Base-by-base conservation (phyloP, 1,140 invertebrate genomes). In the Ectropis grisescens region DNA sequence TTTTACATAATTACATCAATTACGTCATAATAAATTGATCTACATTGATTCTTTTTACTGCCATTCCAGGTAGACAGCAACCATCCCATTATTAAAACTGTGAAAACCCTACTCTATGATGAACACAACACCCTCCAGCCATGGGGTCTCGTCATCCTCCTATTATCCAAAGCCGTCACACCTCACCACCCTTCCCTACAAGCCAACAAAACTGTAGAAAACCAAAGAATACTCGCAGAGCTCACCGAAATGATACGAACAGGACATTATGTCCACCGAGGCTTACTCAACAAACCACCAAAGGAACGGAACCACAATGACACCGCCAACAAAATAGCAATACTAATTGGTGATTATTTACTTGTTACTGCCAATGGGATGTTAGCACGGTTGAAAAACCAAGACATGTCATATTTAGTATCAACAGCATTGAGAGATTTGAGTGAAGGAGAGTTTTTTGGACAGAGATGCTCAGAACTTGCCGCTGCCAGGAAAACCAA, bases 241-340 rank as follows among this genome's bases (percentile, higher is more conserved):
- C 87, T 97, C 3, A 93, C 92, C 2, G 96, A 98, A 85, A 97
- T 98, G 94, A 97, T 98, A 46, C 88, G 96, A 47, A 96, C 93
- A 19, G 94, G 94, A 36, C 92, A 96, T 72, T 85, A 97, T 22
- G 89, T 97, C 11, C 96, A 98, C 67, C 92, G 94, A 83, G 91
- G 92, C 46, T 83, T 95, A 11, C 86, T 94, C 2, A 94, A 95
- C 67, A 85, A 94, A 42, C 58, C 68, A 2, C 11, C 50, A 4
- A 84, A 86, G 45, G 59, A 84, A 22, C 61, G 76, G 33, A 81
- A 87, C 37, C 88, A 90, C 27, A 88, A 89, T 81, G 87, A 89
- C 29, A 66, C 72, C 14, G 94, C 93, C 6, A 96, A 97, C 59
- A 96, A 96, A 86, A 93, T 97, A 48, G 93, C 94, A 2, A 85